These are phyloP conservation scores for Nycticryphes semicollaris DNA, from an alignment of 2,113 vertebrate species.

Conservation along the genomic window DNA sequence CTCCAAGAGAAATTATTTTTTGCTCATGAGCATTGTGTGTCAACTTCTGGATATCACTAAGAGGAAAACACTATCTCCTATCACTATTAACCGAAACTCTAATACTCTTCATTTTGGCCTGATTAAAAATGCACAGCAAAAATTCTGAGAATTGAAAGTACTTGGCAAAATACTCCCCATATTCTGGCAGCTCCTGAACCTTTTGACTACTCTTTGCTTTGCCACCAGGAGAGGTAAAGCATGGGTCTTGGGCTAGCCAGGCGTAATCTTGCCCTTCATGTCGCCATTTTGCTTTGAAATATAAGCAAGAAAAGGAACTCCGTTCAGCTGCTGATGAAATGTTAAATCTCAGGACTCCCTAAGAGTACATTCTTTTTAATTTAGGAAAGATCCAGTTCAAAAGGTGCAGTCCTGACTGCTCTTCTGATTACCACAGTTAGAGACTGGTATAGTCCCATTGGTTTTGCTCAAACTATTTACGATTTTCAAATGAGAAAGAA, in stretches of 20 bases:
- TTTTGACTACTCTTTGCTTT: background rate
- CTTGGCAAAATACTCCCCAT: background rate
- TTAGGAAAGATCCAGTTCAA: slow-evolving; percentile 12
- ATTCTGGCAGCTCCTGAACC: background rate
- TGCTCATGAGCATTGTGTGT: background rate
- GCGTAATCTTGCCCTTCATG: background rate
- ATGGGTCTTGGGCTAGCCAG: background rate
- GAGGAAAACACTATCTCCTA: background rate
- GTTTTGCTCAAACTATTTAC: background rate
- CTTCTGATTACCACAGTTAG: background rate
- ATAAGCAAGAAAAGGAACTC: background rate
- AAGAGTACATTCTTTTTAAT: background rate
- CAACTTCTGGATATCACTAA: background rate
- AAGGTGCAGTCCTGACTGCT: background rate
- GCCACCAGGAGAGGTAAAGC: background rate
- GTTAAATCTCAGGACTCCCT: background rate
- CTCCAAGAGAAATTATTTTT: slow-evolving; percentile 20
- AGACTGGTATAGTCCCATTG: background rate
- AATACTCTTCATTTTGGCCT: background rate
- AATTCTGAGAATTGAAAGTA: background rate
- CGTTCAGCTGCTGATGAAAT: background rate
- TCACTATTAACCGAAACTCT: background rate
- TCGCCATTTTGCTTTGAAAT: background rate
- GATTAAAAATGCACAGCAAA: background rate
- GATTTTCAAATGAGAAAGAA: background rate